Evolutionary conservation across 2,797 vertebrate species (phyloP).

Genomic region (Urophycis tenuis): DNA sequence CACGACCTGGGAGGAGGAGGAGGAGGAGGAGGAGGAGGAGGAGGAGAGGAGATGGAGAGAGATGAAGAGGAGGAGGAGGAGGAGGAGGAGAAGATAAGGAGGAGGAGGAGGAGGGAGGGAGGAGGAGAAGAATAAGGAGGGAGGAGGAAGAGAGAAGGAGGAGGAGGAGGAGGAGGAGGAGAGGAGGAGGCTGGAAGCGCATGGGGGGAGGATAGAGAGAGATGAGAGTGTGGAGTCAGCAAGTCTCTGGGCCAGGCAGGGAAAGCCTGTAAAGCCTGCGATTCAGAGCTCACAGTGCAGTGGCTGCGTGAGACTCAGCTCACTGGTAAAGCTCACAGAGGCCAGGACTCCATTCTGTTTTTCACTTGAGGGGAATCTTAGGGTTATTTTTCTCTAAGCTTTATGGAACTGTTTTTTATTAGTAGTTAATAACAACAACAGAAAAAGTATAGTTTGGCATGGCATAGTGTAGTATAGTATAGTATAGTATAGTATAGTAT

Average conservation of each 20-base stretch:
- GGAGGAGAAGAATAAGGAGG: constrained; percentile 1
- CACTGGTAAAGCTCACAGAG: constrained; percentile 46
- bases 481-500: neutral
- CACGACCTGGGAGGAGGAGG: constrained; percentile 52
- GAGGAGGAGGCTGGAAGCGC: no score
- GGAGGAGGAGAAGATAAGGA: constrained; percentile 8
- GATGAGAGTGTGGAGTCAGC: constrained; percentile 70
- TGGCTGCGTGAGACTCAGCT: constrained; percentile 53
- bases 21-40: constrained; percentile 59
- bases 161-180: neutral
- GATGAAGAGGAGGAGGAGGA: constrained; percentile 24
- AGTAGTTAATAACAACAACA: no score
- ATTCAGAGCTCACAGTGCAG: constrained; percentile 51
- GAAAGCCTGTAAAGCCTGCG: constrained; percentile 66
- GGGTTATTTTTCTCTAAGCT: constrained; percentile 17
- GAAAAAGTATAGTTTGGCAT: neutral
- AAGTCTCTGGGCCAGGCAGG: constrained; percentile 52
- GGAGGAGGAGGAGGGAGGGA: neutral
- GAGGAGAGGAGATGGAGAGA: constrained; percentile 47
- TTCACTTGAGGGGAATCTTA: constrained; percentile 20
- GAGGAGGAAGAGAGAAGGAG: neutral
- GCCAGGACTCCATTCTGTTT: constrained; percentile 42
- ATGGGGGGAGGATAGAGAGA: constrained; percentile 52
- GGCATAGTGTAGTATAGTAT: neutral
- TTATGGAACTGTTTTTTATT: no score